phyloP scores from a whole-genome alignment of 2,888 invertebrate species.

The Parascotia fuliginaria region DNA sequence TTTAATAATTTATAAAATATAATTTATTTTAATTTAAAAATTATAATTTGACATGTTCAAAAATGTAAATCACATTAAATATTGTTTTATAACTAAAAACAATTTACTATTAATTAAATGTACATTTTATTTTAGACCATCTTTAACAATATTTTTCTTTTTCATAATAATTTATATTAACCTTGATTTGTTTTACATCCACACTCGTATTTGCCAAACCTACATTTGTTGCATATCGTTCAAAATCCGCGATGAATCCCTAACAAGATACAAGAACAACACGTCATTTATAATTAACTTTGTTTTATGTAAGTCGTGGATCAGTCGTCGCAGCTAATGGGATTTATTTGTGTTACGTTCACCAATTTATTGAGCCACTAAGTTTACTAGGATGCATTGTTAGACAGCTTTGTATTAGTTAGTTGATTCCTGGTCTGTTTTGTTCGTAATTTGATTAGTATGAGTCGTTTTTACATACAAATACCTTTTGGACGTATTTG shows the following conservation, averaged over 20 bases:
- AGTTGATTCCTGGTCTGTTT: neutral
- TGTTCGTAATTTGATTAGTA: neutral
- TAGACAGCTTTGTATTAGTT: neutral
- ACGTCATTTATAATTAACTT: constrained; percentile 63
- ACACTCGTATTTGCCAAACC: neutral
- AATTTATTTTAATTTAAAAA: no score
- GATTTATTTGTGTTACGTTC: constrained; percentile 57
- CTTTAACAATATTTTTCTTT: neutral
- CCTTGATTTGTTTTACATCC: no score
- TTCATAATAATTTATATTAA: no score
- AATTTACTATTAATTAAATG: no score
- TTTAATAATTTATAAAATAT: no score
- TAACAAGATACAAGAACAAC: constrained; percentile 30
- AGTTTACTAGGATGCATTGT: constrained; percentile 10
- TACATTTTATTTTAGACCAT: no score
- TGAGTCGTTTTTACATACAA: no score
- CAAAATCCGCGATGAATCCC: constrained; percentile 20
- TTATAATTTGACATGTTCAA: no score
- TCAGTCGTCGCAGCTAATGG: constrained; percentile 55
- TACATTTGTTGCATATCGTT: neutral
- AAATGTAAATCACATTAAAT: no score
- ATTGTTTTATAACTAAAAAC: no score
- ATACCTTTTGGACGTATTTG: no score
- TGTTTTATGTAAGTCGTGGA: constrained; percentile 62
- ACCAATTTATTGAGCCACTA: constrained; percentile 44